Conservation (phyloP, 53 echinoderm and acorn worm genomes). For the Arbacia lixula region DNA sequence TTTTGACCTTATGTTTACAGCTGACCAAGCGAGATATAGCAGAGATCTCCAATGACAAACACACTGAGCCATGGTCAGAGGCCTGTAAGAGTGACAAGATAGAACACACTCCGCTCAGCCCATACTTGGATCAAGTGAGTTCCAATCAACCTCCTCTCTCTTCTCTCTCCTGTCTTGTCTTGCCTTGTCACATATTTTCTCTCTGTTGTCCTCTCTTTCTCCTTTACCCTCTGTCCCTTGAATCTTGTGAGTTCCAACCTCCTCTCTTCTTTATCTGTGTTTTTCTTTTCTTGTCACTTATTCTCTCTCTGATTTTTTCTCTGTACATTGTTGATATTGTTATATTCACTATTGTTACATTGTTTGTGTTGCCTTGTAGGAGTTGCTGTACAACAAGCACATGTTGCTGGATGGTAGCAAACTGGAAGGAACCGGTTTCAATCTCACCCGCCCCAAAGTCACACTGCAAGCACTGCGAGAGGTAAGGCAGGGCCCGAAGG, state of each 20-base stretch:
- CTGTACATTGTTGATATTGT: too few species aligned
- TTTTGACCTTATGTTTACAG: background rate
- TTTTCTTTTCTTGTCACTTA: too few species aligned
- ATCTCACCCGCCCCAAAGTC: slow-evolving; percentile 65
- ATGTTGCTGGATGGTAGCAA: slow-evolving; percentile 87
- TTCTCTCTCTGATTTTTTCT: too few species aligned
- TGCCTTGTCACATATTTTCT: background rate
- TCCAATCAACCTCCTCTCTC: background rate
- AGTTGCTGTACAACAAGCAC: slow-evolving; percentile 96
- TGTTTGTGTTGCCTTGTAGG: too few species aligned
- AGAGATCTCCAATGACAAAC: slow-evolving; percentile 95
- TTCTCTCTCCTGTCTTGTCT: background rate
- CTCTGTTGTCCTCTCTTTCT: too few species aligned
- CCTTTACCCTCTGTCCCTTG: too few species aligned
- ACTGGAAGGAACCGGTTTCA: slow-evolving; percentile 85
- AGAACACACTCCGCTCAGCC: slow-evolving; percentile 93
- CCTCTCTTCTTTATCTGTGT: too few species aligned
- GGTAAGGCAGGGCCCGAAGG: too few species aligned
- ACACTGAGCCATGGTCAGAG: slow-evolving; percentile 90
- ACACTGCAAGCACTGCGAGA: slow-evolving; percentile 74
- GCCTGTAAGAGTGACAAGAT: slow-evolving; percentile 84
- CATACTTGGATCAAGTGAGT: slow-evolving; percentile 88
- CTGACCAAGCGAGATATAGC: slow-evolving; percentile 72
- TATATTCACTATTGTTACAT: too few species aligned
- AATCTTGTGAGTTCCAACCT: too few species aligned